A percentile compares a stretch with the other conserved stretches of the same genome.
Evolutionary conservation across 2,888 invertebrate genomes (phyloP).

Genomic region (Dolomedes plantarius): DNA sequence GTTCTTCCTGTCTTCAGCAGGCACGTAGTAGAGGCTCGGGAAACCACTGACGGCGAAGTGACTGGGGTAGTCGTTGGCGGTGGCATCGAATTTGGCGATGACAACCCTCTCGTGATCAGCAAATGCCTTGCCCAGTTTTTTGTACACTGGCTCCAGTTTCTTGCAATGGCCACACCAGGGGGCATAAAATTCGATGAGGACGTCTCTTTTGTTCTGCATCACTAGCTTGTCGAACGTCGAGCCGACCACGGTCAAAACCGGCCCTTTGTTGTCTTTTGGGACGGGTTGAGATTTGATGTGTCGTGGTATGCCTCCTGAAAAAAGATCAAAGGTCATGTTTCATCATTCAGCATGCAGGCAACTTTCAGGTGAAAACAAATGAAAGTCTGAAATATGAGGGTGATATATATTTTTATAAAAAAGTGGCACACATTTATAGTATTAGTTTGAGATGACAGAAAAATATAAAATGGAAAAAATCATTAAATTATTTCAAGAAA

Average conservation of each 20-base stretch:
- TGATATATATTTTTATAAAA: too few relatives aligned
- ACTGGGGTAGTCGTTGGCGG: constrained; percentile 76
- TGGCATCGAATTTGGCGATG: constrained; percentile 77
- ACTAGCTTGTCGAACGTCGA: constrained; percentile 79
- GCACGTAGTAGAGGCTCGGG: constrained; percentile 78
- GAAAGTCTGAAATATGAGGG: too few relatives aligned
- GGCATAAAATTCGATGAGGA: constrained; percentile 80
- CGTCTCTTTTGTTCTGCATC: constrained; percentile 79
- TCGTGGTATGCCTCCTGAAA: constrained; percentile 55
- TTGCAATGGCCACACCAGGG: constrained; percentile 82
- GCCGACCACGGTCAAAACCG: constrained; percentile 79
- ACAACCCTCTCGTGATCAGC: constrained; percentile 74
- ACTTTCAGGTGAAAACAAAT: too few relatives aligned
- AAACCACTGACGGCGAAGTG: constrained; percentile 75
- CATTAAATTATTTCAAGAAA: too few relatives aligned
- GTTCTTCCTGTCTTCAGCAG: constrained; percentile 76
- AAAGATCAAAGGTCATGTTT: too few relatives aligned
- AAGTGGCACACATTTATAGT: too few relatives aligned
- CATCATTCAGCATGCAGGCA: too few relatives aligned
- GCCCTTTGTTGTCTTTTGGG: constrained; percentile 76
- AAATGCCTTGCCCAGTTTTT: constrained; percentile 77
- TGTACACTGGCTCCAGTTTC: constrained; percentile 79
- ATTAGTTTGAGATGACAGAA: too few relatives aligned
- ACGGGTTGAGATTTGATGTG: constrained; percentile 65
- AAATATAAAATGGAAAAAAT: too few relatives aligned